Evolutionary conservation across 2,113 vertebrate genomes (phyloP).

Genomic region (Danio rerio): GRCz12tu NC_133189.1:27598501-27599000

Average conservation of each 20-base stretch:
- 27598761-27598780: not conserved
- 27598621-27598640: not conserved
- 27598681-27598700: not conserved
- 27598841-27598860: not conserved
- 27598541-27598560: not conserved
- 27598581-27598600: not conserved
- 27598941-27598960: not conserved
- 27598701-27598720: constrained; percentile 12
- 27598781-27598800: not conserved
- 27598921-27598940: not conserved
- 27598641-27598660: constrained; percentile 8
- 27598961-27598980: not conserved
- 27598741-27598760: not conserved
- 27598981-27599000: not conserved
- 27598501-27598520: not conserved
- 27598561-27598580: not conserved
- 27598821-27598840: constrained; percentile 1
- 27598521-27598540: no score
- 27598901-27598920: not conserved
- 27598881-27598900: not conserved
- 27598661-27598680: not conserved
- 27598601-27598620: not conserved
- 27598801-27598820: not conserved
- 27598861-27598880: not conserved
- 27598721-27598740: constrained; percentile 18